Evolutionary conservation across 2,113 vertebrate genomes (phyloP).

Genomic region (Cyanoderma ruficeps): DNA sequence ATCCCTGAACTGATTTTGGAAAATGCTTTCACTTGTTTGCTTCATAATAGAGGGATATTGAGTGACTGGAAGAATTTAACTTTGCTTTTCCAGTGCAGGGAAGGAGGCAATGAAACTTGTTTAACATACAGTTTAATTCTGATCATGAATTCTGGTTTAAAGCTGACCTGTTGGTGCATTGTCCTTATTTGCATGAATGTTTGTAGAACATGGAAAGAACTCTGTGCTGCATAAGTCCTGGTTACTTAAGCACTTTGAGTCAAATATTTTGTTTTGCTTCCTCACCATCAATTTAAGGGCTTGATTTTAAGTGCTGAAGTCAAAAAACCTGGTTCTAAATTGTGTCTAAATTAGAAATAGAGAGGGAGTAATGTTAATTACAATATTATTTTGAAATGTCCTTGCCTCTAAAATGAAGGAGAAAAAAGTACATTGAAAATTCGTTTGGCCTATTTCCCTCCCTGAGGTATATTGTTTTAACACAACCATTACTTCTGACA

Average conservation of each 20-base stretch:
- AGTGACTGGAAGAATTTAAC: not conserved
- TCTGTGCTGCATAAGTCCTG: not conserved
- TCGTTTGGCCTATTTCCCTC: not conserved
- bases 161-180: not conserved
- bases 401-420: not conserved
- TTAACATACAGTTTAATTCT: not conserved
- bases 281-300: not conserved
- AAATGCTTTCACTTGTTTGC: not conserved
- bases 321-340: not conserved
- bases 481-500: not conserved
- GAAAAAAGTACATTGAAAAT: not conserved
- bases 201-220: not conserved
- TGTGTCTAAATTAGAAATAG: not conserved
- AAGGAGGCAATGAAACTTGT: not conserved
- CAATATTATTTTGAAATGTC: not conserved
- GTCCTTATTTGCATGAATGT: not conserved
- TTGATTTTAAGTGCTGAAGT: not conserved
- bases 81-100: not conserved
- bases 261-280: not conserved
- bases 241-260: not conserved
- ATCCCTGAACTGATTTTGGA: not conserved
- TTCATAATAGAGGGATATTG: not conserved
- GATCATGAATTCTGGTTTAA: not conserved
- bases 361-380: not conserved
- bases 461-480: not conserved